Evolutionary conservation across 1,140 invertebrate species (phyloP).

Genomic region (Paraescarpia echinospica): DNA sequence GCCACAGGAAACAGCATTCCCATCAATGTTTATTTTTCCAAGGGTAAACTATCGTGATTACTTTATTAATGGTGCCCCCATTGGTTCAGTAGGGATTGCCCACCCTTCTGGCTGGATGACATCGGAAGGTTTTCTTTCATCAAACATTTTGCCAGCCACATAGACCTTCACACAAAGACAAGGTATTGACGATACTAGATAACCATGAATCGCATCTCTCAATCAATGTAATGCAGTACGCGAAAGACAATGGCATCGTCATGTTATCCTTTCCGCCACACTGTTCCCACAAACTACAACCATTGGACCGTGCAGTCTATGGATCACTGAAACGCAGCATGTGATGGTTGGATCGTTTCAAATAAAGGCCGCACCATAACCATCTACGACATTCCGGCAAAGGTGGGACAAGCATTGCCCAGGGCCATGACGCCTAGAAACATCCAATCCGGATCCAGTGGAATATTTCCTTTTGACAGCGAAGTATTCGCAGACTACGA

Average conservation of each 20-base stretch:
- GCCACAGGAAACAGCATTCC: slow-evolving; percentile 10
- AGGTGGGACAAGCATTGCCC: neutral
- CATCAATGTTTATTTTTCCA: slow-evolving; percentile 1
- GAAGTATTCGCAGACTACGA: slow-evolving; percentile 5
- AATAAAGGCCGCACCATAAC: slow-evolving; percentile 59
- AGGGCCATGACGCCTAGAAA: neutral
- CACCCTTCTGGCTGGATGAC: slow-evolving; percentile 8
- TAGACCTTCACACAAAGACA: neutral
- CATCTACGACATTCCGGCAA: slow-evolving; percentile 59
- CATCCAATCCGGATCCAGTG: neutral
- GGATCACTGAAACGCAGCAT: slow-evolving; percentile 33
- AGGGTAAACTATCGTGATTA: neutral
- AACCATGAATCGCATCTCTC: slow-evolving; percentile 38
- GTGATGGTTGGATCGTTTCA: slow-evolving; percentile 60
- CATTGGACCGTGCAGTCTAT: slow-evolving; percentile 37
- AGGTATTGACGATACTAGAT: slow-evolving; percentile 22
- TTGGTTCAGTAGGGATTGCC: neutral
- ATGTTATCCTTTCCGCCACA: slow-evolving; percentile 38
- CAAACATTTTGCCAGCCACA: neutral
- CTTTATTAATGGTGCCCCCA: neutral
- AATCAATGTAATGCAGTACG: slow-evolving; percentile 22
- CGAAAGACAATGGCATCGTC: slow-evolving; percentile 33
- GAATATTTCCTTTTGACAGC: slow-evolving; percentile 12
- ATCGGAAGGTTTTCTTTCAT: slow-evolving; percentile 10
- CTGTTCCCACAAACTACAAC: slow-evolving; percentile 39